These are phyloP conservation scores for Nicator chloris DNA, from an alignment of 2,113 vertebrate genomes.

Conservation along the genomic window DNA sequence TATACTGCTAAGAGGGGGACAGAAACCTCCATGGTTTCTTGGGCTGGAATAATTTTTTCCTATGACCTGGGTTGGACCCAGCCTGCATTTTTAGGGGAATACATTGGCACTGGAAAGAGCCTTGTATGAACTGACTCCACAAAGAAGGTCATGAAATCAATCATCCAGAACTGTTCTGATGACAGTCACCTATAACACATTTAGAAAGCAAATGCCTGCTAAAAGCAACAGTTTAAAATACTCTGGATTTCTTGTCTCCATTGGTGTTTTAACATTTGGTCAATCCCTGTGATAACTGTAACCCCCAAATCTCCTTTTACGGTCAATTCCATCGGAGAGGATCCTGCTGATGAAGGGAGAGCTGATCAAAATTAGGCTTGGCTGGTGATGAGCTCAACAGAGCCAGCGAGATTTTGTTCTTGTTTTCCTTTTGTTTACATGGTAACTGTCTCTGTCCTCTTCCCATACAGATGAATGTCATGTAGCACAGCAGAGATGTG, in stretches of 20 bases:
- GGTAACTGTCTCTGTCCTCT: slow-evolving; percentile 17
- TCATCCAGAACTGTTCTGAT: not conserved
- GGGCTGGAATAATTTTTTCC: not conserved
- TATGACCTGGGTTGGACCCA: not conserved
- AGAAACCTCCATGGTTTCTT: not conserved
- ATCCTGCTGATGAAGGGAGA: not conserved
- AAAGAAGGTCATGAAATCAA: not conserved
- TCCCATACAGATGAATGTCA: not conserved
- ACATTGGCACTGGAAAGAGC: not conserved
- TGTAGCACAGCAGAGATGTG: not conserved
- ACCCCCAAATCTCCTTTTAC: slow-evolving; percentile 3
- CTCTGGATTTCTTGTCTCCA: not conserved
- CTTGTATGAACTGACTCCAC: not conserved
- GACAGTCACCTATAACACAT: not conserved
- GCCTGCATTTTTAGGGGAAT: not conserved
- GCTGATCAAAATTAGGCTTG: slow-evolving; percentile 7
- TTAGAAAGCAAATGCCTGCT: not conserved
- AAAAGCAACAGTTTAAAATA: not conserved
- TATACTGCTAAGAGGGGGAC: not conserved
- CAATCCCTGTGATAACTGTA: not conserved
- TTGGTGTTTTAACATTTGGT: not conserved
- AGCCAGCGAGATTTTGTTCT: not conserved
- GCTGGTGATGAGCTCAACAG: slow-evolving; percentile 28
- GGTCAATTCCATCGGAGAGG: not conserved
- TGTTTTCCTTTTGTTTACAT: slow-evolving; percentile 64